phyloP scores from a whole-genome alignment of 2,888 invertebrate genomes.

The Lasioglossum pauxillum region DNA sequence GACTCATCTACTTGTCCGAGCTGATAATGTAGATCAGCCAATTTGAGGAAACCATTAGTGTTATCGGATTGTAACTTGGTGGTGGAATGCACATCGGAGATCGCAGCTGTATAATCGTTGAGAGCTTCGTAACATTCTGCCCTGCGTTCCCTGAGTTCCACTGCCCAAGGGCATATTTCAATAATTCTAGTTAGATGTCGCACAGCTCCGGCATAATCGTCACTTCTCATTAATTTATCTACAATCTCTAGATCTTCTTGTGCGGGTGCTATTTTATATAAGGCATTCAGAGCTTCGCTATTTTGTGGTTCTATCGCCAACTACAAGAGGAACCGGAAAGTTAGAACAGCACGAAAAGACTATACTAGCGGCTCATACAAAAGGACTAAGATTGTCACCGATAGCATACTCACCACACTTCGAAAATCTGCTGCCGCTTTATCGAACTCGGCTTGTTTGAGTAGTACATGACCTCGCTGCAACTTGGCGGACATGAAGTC shows the following conservation, averaged over 20 bases:
- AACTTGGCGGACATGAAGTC: constrained; percentile 95
- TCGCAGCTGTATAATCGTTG: constrained; percentile 93
- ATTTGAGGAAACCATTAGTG: constrained; percentile 92
- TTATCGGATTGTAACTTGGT: constrained; percentile 97
- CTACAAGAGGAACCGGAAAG: constrained; percentile 81
- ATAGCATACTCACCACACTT: constrained; percentile 89
- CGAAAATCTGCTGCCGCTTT: constrained; percentile 93
- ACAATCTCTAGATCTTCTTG: constrained; percentile 88
- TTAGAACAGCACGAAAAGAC: not conserved
- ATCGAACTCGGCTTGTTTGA: constrained; percentile 95
- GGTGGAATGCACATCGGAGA: constrained; percentile 95
- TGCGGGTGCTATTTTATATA: constrained; percentile 89
- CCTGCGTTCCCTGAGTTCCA: constrained; percentile 92
- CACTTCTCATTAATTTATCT: constrained; percentile 87
- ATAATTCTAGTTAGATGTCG: constrained; percentile 88
- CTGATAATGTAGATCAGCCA: constrained; percentile 94
- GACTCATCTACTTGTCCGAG: constrained; percentile 97
- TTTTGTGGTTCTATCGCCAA: constrained; percentile 91
- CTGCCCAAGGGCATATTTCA: constrained; percentile 96
- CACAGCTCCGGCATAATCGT: constrained; percentile 87
- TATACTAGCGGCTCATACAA: not conserved
- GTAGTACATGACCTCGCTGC: constrained; percentile 94
- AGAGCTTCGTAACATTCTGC: constrained; percentile 93
- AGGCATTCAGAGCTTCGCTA: constrained; percentile 89
- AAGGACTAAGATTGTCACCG: not conserved